Evolutionary conservation across 64 coral and sea anemone genomes (phyloP).

Genomic region (Montipora cactus): DNA sequence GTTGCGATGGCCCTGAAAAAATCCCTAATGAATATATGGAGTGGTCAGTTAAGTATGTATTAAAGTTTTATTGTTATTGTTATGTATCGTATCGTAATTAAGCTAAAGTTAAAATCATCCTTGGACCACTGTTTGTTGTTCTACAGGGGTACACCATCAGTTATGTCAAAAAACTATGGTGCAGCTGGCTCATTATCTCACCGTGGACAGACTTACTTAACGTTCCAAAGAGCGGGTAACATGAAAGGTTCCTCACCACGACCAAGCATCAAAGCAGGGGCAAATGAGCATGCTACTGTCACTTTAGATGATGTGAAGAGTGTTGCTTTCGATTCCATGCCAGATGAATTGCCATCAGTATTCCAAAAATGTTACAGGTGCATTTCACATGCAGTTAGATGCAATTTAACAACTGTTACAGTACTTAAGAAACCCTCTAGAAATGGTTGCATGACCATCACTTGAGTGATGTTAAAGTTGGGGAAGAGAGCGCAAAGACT

Average conservation of each 20-base stretch:
- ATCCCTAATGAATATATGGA: too few relatives aligned
- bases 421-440: too few relatives aligned
- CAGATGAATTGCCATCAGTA: constrained; percentile 68
- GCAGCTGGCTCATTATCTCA: constrained; percentile 50
- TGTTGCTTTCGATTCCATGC: constrained; percentile 88
- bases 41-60: too few relatives aligned
- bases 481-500: too few relatives aligned
- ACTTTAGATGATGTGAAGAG: constrained; percentile 94
- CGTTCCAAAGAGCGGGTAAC: constrained; percentile 68
- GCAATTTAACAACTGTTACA: not conserved
- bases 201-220: constrained; percentile 74
- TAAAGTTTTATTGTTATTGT: too few relatives aligned
- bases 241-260: constrained; percentile 77
- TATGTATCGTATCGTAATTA: too few relatives aligned
- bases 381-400: not conserved
- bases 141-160: constrained; percentile 85
- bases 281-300: constrained; percentile 77
- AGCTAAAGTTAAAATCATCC: too few relatives aligned
- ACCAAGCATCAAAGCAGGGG: constrained; percentile 71
- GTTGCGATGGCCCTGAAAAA: too few relatives aligned
- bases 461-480: too few relatives aligned
- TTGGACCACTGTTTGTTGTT: not conserved
- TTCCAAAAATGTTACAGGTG: constrained; percentile 92
- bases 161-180: constrained; percentile 91
- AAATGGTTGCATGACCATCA: too few relatives aligned